A percentile compares a stretch with the other conserved stretches of the same genome.
Conservation (phyloP, 2,888 invertebrate genomes). For the Calameuta idolon region DNA sequence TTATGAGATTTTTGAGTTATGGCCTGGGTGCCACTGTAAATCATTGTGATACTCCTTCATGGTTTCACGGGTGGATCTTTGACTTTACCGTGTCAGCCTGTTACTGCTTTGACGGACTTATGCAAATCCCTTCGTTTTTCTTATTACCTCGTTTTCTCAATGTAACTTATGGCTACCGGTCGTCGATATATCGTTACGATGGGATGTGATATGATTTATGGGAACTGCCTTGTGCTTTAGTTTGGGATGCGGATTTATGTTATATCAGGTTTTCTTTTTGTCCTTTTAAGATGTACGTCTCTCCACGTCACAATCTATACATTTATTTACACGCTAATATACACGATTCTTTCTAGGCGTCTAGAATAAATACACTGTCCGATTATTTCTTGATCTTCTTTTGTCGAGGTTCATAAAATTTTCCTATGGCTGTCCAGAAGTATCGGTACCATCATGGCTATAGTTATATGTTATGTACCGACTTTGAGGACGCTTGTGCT, state of each 20-base stretch:
- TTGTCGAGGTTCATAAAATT: background rate
- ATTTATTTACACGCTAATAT: conserved; percentile 66
- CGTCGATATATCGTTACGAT: background rate
- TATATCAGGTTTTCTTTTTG: background rate
- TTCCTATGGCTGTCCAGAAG: background rate
- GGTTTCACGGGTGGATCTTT: background rate
- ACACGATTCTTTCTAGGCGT: conserved; percentile 45
- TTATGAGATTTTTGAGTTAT: conserved; percentile 13
- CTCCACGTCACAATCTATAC: conserved; percentile 49
- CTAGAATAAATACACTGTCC: conserved; percentile 29
- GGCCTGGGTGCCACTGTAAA: conserved; percentile 15
- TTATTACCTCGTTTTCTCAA: background rate
- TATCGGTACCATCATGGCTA: background rate
- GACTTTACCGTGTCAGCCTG: conserved; percentile 1
- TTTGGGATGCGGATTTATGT: background rate
- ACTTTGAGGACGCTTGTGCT: background rate
- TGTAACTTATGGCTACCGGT: background rate
- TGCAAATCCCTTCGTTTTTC: background rate
- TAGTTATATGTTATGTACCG: background rate
- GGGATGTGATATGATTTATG: background rate
- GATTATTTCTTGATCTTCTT: conserved; percentile 20
- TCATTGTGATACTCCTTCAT: conserved; percentile 9
- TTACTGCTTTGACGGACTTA: background rate
- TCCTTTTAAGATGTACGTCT: background rate
- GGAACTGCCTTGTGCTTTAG: background rate